Evolutionary conservation across 2,113 vertebrate genomes (phyloP), one percentile per base, ranked within the genome.

Genomic region (Zosterops hypoxanthus): DNA sequence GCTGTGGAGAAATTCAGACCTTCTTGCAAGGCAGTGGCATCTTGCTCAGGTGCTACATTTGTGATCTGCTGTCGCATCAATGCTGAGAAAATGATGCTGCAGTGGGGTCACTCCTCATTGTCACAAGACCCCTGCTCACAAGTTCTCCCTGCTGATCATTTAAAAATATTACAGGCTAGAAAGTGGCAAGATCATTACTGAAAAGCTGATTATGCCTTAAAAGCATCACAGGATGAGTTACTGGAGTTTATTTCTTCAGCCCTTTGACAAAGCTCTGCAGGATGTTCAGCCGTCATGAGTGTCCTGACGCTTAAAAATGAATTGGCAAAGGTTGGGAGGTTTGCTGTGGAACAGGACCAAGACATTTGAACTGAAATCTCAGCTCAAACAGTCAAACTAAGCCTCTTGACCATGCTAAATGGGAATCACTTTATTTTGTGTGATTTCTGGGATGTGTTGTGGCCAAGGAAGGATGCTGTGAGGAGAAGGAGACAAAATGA

Each of bases 211-310:
- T 44, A 23, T 46, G 12, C 34, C 71, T 82, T 76, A 42, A 70
- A 94, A 42, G 49, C 31, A 26, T 41, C 6, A 12, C 33, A 39
- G 76, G 36, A 19, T 82, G 66, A 55, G 36, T 55, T 88, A 31
- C 8, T 68, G 80, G 28, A 17, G 23, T 82, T 88, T 60, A 75
- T n/a, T 76, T 76, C 26, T 83, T 64, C 61, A 60, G 42, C 14
- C 50, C 36, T 61, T 70, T 39, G 46, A 53, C 20, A 70, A 82
- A 88, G n/a, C 24, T 44, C 26, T 64, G 49, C 66, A 64, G 60
- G 39, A 83, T 20, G 19, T 61, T 57, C 56, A 49, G 23, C 21
- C 0, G 0, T 3, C 2, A 0, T 6, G 22, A 52, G 6, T 12
- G 26, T 59, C 47, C 77, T 1, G 4, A 29, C 46, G 41, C 16